phyloP scores from a whole-genome alignment of 2,888 invertebrate species.

The Thelaira solivaga region DNA sequence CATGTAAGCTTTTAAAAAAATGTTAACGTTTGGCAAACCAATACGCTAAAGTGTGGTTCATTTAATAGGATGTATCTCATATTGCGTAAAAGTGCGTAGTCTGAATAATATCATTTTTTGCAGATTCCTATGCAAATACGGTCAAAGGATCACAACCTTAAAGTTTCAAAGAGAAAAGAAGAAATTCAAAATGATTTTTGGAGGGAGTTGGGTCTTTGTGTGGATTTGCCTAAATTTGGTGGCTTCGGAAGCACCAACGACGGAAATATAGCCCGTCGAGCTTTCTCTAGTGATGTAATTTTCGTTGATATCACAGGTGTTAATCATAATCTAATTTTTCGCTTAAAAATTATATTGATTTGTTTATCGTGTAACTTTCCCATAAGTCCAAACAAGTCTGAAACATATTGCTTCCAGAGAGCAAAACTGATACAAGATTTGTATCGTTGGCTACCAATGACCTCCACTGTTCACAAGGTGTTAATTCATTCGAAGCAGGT shows the following conservation, averaged over 20 bases:
- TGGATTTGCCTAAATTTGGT: neutral
- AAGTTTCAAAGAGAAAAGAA: neutral
- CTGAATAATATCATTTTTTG: no score
- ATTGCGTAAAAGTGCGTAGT: no score
- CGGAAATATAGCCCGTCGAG: neutral
- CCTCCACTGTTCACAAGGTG: neutral
- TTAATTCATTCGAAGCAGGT: slow-evolving; percentile 3
- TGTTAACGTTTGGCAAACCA: neutral
- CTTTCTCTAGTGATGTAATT: neutral
- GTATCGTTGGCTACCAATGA: neutral
- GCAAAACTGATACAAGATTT: neutral
- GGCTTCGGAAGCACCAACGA: neutral
- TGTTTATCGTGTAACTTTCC: neutral
- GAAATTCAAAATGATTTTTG: neutral
- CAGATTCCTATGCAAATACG: no score
- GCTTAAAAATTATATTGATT: slow-evolving; percentile 10
- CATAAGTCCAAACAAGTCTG: neutral
- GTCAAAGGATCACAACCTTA: neutral
- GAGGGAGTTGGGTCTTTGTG: neutral
- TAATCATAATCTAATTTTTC: slow-evolving; percentile 3
- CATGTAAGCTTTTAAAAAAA: neutral
- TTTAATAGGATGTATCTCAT: no score
- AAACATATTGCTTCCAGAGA: neutral
- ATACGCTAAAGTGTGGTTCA: neutral
- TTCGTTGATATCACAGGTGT: neutral